phyloP scores from a whole-genome alignment of 2,113 vertebrate genomes.

The Regulus satrapa region DNA sequence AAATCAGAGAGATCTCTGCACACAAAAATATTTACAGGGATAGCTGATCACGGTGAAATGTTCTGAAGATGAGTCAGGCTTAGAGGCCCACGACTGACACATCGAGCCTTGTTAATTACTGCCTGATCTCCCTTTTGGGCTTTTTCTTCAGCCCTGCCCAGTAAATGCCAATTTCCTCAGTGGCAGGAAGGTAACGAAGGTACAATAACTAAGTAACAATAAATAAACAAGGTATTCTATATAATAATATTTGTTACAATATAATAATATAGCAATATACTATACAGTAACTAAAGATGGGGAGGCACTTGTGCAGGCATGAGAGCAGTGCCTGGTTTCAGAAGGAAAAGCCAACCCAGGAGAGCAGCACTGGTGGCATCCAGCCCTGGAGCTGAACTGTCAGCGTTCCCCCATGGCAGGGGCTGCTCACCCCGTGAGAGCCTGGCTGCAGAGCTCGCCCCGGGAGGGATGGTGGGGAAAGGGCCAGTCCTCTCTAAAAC shows the following conservation, averaged over 20 bases:
- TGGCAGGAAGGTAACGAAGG: background rate
- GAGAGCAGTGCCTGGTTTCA: background rate
- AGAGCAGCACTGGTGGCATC: background rate
- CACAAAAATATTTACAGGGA: background rate
- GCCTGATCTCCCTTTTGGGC: background rate
- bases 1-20: background rate
- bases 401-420: background rate
- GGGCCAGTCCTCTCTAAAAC: background rate
- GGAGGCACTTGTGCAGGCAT: background rate
- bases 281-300: too few relatives aligned
- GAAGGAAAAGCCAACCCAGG: background rate
- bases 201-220: background rate
- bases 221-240: too few relatives aligned
- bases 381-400: background rate
- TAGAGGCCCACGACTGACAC: background rate
- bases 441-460: background rate
- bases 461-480: background rate
- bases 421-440: accelerated
- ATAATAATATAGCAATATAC: too few relatives aligned
- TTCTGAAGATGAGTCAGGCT: background rate
- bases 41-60: background rate
- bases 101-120: background rate
- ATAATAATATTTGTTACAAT: too few relatives aligned
- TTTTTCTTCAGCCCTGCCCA: background rate
- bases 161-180: background rate